Conservation (phyloP, 2,888 invertebrate species). For the Drosophila greeni region DNA sequence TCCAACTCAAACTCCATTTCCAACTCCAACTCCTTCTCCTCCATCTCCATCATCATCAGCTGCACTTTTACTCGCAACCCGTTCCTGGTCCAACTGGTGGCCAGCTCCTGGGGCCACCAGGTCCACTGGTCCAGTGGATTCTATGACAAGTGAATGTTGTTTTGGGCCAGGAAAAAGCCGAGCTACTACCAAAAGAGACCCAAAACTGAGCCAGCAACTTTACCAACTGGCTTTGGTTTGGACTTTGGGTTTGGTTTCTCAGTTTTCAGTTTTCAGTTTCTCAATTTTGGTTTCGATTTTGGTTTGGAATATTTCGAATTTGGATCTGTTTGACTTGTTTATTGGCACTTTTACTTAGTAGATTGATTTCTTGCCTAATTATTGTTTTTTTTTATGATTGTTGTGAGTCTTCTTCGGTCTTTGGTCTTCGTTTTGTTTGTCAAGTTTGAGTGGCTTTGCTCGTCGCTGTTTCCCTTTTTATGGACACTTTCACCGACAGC, state of each 20-base stretch:
- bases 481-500: constrained; percentile 59
- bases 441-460: constrained; percentile 18
- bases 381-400: constrained; percentile 31
- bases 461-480: constrained; percentile 27
- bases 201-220: constrained; percentile 35
- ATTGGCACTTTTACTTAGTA: constrained; percentile 50
- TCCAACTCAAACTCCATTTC: background rate
- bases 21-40: background rate
- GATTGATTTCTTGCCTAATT: constrained; percentile 56
- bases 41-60: background rate
- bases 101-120: background rate
- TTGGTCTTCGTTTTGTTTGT: constrained; percentile 15
- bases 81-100: constrained; percentile 34
- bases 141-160: constrained; percentile 71
- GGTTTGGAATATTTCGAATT: constrained; percentile 18
- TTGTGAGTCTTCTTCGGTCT: constrained; percentile 1
- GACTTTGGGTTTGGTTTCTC: constrained; percentile 16
- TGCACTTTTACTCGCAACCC: constrained; percentile 24
- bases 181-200: constrained; percentile 2
- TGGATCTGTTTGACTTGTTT: constrained; percentile 40
- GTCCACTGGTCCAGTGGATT: constrained; percentile 34
- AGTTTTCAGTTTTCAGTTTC: no score
- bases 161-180: constrained; percentile 60
- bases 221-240: constrained; percentile 36
- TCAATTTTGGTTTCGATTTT: constrained; percentile 5